Conservation (phyloP, 1,140 invertebrate species). For the Lerema accius region DNA sequence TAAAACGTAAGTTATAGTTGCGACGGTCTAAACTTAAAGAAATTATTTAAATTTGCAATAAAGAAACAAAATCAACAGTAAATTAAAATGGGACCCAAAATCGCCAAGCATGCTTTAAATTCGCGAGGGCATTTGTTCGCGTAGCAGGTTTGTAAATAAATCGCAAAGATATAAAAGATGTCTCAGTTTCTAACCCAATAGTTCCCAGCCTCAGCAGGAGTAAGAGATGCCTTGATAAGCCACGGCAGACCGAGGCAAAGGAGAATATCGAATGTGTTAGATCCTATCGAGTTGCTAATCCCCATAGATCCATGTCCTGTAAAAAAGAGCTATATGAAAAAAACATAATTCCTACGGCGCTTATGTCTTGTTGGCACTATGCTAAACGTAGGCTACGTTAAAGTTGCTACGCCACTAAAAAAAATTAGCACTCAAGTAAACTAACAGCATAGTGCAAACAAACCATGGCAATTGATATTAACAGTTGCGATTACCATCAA, state of each 20-base stretch:
- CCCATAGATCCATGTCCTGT: slow-evolving; percentile 95
- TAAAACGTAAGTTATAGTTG: too few species aligned
- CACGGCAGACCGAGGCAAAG: slow-evolving; percentile 93
- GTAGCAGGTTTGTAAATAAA: slow-evolving; percentile 10
- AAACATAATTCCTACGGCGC: too few species aligned
- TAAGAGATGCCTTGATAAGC: slow-evolving; percentile 92
- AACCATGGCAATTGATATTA: too few species aligned
- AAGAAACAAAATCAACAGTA: background rate
- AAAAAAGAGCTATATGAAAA: slow-evolving; percentile 17
- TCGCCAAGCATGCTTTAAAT: slow-evolving; percentile 27
- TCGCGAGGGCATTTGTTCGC: slow-evolving; percentile 19
- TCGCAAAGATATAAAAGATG: slow-evolving; percentile 21
- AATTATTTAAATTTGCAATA: background rate
- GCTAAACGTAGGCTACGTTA: too few species aligned
- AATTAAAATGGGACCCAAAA: slow-evolving; percentile 35
- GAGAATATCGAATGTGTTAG: slow-evolving; percentile 94
- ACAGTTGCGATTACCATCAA: too few species aligned
- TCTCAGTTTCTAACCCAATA: slow-evolving; percentile 86
- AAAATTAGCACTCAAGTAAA: too few species aligned
- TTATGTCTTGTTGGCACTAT: too few species aligned
- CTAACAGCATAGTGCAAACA: too few species aligned
- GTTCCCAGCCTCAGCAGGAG: slow-evolving; percentile 87
- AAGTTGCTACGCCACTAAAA: too few species aligned
- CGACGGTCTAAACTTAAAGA: too few species aligned
- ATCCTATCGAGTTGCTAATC: slow-evolving; percentile 94